Evolutionary conservation across 2,888 invertebrate genomes (phyloP).

Genomic region (Ptychoptera albimana): DNA sequence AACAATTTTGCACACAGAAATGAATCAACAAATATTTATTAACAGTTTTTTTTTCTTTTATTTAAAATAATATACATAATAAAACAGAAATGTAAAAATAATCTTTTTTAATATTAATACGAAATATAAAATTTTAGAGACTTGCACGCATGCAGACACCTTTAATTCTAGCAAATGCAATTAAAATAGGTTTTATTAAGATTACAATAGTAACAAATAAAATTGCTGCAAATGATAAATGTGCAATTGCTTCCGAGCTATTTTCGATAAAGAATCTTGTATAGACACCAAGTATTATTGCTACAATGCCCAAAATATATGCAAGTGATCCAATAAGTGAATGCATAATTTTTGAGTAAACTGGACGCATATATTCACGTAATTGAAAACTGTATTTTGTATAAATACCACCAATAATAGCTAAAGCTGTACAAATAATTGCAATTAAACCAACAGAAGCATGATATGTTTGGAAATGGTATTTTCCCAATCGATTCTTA

Average conservation of each 20-base stretch:
- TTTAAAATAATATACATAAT: too few species aligned
- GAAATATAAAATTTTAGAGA: not conserved
- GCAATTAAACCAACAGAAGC: constrained; percentile 1
- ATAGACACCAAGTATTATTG: constrained; percentile 2
- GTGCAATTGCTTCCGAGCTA: not conserved
- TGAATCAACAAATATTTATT: too few species aligned
- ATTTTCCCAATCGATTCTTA: not conserved
- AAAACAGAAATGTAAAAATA: too few species aligned
- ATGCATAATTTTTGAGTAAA: constrained; percentile 4
- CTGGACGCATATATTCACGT: constrained; percentile 2
- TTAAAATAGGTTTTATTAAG: not conserved
- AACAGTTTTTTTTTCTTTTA: too few species aligned
- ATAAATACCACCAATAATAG: not conserved
- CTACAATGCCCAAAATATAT: not conserved
- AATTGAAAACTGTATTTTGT: constrained; percentile 4
- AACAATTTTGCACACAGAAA: too few species aligned
- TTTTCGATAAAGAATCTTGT: not conserved
- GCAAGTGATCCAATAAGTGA: not conserved
- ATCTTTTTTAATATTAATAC: too few species aligned
- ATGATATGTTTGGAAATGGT: constrained; percentile 4
- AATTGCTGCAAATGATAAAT: not conserved
- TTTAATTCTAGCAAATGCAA: not conserved
- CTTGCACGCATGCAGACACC: not conserved
- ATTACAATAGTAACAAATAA: not conserved
- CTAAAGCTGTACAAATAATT: not conserved